Conservation (phyloP, 2,888 invertebrate species). For the Leucoptera coffeella region DNA sequence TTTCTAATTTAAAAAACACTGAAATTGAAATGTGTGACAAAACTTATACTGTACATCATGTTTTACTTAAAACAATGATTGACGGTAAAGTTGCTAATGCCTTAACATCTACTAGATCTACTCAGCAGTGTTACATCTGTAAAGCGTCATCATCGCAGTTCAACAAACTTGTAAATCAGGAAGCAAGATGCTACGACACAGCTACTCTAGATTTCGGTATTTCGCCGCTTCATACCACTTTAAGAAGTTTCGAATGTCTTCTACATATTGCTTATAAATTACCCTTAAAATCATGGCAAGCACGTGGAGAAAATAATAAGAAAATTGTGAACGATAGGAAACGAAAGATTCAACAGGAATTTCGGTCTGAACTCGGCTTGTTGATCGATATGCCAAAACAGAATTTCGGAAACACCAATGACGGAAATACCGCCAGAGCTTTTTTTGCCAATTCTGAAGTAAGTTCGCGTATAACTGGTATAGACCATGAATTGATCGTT, state of each 20-base stretch:
- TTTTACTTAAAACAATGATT: slow-evolving; percentile 12
- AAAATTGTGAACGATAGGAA: slow-evolving; percentile 6
- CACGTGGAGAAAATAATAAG: slow-evolving; percentile 7
- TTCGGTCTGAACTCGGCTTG: slow-evolving; percentile 5
- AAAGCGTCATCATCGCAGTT: slow-evolving; percentile 13
- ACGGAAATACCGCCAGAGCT: slow-evolving; percentile 8
- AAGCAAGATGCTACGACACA: slow-evolving; percentile 5
- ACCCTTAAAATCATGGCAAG: slow-evolving; percentile 12
- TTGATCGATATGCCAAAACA: slow-evolving; percentile 8
- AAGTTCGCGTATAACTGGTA: slow-evolving; percentile 11
- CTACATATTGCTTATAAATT: slow-evolving; percentile 14
- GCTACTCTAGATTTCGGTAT: slow-evolving; percentile 10
- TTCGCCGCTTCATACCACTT: slow-evolving; percentile 12
- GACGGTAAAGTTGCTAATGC: slow-evolving; percentile 15
- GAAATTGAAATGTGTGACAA: neutral
- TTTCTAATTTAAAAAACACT: neutral
- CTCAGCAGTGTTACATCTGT: slow-evolving; percentile 14
- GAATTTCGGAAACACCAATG: slow-evolving; percentile 6
- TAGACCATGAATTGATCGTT: slow-evolving; percentile 10
- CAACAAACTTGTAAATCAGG: slow-evolving; percentile 9
- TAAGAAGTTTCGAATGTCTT: slow-evolving; percentile 11
- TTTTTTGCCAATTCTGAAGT: slow-evolving; percentile 10
- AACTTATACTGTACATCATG: slow-evolving; percentile 7
- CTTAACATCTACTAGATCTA: slow-evolving; percentile 11
- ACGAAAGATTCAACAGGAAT: slow-evolving; percentile 5